Evolutionary conservation across 2,113 vertebrate species (phyloP).

Genomic region (Acrocephalus kingi): DNA sequence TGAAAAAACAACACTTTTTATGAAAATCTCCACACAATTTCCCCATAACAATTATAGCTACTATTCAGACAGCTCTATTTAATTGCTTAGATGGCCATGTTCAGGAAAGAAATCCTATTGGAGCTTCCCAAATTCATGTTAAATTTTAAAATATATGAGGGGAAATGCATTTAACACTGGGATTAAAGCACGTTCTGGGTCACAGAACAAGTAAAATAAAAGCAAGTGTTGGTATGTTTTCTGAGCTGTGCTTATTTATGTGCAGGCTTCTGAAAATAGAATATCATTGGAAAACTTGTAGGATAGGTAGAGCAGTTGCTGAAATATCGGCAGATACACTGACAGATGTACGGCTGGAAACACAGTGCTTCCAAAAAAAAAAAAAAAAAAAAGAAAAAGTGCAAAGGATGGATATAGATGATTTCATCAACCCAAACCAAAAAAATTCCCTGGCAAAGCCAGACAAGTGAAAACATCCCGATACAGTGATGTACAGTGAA

Average conservation of each 20-base stretch:
- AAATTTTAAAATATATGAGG: not conserved
- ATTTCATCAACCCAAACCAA: not conserved
- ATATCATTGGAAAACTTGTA: not conserved
- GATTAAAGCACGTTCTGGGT: not conserved
- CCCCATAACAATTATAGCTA: not conserved
- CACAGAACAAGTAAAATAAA: not conserved
- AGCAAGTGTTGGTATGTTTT: not conserved
- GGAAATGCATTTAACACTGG: not conserved
- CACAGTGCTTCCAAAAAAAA: not conserved
- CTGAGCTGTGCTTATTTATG: not conserved
- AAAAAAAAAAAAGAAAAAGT: not conserved
- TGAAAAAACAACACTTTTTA: not conserved
- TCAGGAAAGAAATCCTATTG: not conserved
- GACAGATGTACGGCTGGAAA: not conserved
- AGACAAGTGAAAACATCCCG: not conserved
- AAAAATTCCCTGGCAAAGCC: not conserved
- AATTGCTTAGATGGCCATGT: not conserved
- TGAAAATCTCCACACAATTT: not conserved
- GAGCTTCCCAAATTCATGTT: not conserved
- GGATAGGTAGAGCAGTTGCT: not conserved
- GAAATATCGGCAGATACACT: not conserved
- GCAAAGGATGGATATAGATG: not conserved
- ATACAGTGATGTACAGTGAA: not conserved
- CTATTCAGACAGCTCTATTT: not conserved
- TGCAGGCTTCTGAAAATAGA: not conserved